These are phyloP conservation scores for Antitype chi DNA, from an alignment of 2,888 invertebrate genomes.

Conservation along the genomic window DNA sequence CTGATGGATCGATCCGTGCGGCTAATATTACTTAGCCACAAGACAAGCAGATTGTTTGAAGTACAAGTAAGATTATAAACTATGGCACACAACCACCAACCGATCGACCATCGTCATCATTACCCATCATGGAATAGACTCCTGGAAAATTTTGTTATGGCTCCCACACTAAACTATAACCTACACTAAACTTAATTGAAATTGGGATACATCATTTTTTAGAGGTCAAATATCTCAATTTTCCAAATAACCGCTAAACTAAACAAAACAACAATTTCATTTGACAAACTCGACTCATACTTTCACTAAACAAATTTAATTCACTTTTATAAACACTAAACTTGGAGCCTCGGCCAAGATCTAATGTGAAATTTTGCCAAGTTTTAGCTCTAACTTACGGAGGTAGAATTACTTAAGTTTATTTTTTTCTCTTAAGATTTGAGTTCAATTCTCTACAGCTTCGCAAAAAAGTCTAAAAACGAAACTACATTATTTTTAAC, in stretches of 20 bases:
- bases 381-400: slow-evolving; percentile 22
- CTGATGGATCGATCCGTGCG: too few relatives aligned
- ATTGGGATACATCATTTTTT: too few relatives aligned
- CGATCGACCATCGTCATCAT: too few relatives aligned
- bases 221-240: too few relatives aligned
- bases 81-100: not conserved
- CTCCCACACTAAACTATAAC: too few relatives aligned
- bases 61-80: not conserved
- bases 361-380: slow-evolving; percentile 29
- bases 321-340: slow-evolving; percentile 29
- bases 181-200: too few relatives aligned
- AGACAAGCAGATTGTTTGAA: too few relatives aligned
- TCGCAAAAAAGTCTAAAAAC: slow-evolving; percentile 13
- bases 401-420: slow-evolving; percentile 6
- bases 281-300: slow-evolving; percentile 19
- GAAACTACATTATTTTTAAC: not conserved
- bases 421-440: slow-evolving; percentile 22
- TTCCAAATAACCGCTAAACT: too few relatives aligned
- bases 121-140: too few relatives aligned
- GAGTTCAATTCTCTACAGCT: slow-evolving; percentile 4
- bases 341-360: slow-evolving; percentile 40
- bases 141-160: too few relatives aligned
- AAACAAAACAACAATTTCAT: slow-evolving; percentile 19
- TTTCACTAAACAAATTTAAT: slow-evolving; percentile 35
- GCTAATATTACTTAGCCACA: too few relatives aligned